phyloP scores from a whole-genome alignment of 2,113 vertebrate species.

The Odocoileus hemionus region DNA sequence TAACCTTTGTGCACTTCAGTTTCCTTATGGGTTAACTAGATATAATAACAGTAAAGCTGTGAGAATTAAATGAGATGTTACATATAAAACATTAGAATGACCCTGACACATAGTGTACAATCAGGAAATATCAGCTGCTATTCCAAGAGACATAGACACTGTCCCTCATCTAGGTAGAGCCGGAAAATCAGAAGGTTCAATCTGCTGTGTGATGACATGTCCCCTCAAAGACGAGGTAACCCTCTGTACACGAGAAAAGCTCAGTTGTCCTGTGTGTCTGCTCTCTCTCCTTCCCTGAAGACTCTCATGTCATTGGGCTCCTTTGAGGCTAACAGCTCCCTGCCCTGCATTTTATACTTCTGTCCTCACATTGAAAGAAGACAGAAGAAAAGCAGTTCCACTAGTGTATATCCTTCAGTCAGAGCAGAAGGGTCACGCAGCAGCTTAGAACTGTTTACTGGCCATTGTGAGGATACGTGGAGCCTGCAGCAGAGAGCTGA shows the following conservation, averaged over 20 bases:
- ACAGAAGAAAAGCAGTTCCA: neutral
- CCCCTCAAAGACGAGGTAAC: neutral
- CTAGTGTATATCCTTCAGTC: neutral
- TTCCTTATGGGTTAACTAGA: neutral
- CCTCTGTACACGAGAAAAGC: neutral
- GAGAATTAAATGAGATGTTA: neutral
- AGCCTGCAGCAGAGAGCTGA: neutral
- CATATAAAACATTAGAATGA: neutral
- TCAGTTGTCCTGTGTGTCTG: neutral
- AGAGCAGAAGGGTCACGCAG: neutral
- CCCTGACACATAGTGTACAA: neutral
- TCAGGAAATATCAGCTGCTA: neutral
- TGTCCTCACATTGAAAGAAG: neutral
- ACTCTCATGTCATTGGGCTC: neutral
- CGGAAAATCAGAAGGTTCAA: neutral
- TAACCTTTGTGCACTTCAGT: neutral
- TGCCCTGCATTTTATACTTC: neutral
- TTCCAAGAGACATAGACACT: neutral
- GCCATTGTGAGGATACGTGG: neutral
- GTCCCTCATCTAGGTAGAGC: constrained; percentile 30
- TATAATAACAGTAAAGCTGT: neutral
- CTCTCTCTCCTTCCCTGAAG: neutral
- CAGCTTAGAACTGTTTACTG: neutral
- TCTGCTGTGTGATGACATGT: neutral
- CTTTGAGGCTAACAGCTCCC: neutral